Evolutionary conservation across 2,113 vertebrate genomes (phyloP).

Genomic region (Callopanchax toddi): DNA sequence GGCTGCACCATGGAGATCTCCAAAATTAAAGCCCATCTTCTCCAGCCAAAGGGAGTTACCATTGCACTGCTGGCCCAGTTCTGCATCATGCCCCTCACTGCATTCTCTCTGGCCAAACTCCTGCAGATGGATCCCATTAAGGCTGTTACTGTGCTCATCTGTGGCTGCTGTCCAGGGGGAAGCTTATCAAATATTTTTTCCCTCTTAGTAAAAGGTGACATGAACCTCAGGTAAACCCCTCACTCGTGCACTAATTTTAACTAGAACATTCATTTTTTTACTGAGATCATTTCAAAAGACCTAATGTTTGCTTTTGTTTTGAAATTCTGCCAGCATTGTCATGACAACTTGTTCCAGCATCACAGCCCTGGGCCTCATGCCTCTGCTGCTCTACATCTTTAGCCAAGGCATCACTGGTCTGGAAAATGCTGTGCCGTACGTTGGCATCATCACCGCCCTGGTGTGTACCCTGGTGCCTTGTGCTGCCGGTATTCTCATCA

Average conservation of each 20-base stretch:
- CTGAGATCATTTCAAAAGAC: background rate
- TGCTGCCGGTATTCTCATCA: slow-evolving; percentile 80
- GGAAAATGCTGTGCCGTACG: slow-evolving; percentile 82
- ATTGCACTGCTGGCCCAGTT: slow-evolving; percentile 85
- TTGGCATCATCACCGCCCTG: slow-evolving; percentile 75
- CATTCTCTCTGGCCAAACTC: slow-evolving; percentile 80
- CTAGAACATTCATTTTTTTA: background rate
- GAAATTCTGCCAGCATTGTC: slow-evolving; percentile 77
- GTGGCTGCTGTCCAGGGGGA: slow-evolving; percentile 87
- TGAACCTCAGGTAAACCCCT: slow-evolving; percentile 86
- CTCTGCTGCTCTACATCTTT: slow-evolving; percentile 85
- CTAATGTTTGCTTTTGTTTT: slow-evolving; percentile 6
- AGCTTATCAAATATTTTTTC: slow-evolving; percentile 85
- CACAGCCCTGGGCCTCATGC: slow-evolving; percentile 84
- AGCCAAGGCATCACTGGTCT: slow-evolving; percentile 75
- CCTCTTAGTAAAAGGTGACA: slow-evolving; percentile 83
- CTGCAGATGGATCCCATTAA: slow-evolving; percentile 76
- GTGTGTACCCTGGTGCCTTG: slow-evolving; percentile 81
- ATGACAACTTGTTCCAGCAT: slow-evolving; percentile 87
- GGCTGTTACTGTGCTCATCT: slow-evolving; percentile 84
- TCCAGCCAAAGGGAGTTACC: slow-evolving; percentile 81
- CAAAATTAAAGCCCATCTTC: slow-evolving; percentile 83
- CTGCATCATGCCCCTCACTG: slow-evolving; percentile 86
- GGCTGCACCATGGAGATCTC: slow-evolving; percentile 86
- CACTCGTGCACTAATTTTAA: background rate